phyloP scores from a whole-genome alignment of 2,797 vertebrate species.

The Chromis chromis region DNA sequence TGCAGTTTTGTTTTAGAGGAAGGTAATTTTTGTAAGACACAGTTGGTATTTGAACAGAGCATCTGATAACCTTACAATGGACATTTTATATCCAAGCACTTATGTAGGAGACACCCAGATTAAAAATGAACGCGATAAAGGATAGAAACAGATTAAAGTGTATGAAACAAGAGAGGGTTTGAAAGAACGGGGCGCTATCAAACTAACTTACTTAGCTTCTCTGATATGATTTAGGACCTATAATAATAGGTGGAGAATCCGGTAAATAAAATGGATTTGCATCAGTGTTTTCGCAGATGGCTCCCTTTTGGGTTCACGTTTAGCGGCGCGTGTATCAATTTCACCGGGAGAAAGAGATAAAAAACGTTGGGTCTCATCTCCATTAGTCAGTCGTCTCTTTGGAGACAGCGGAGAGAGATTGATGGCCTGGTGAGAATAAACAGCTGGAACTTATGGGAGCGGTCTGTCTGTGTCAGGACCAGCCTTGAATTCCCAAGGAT shows the following conservation, averaged over 20 bases:
- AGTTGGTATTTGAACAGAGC: too few species aligned
- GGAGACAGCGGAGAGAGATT: conserved; percentile 62
- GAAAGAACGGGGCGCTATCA: background rate
- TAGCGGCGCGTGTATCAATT: conserved; percentile 66
- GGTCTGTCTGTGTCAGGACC: conserved; percentile 68
- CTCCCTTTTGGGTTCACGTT: conserved; percentile 59
- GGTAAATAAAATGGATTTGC: conserved; percentile 45
- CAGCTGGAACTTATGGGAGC: conserved; percentile 76
- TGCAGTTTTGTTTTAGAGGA: too few species aligned
- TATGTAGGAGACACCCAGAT: too few species aligned
- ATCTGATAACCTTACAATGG: conserved; percentile 5
- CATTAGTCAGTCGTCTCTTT: conserved; percentile 71
- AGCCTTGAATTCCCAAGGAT: conserved; percentile 59
- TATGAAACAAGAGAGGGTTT: conserved; percentile 14
- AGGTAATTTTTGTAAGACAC: too few species aligned
- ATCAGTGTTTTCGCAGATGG: conserved; percentile 65
- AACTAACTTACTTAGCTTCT: conserved; percentile 19
- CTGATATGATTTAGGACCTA: conserved; percentile 55
- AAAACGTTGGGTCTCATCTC: conserved; percentile 67
- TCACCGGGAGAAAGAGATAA: conserved; percentile 55
- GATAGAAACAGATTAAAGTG: conserved; percentile 20
- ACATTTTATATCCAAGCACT: too few species aligned
- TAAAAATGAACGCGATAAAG: conserved; percentile 1
- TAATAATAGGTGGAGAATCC: conserved; percentile 47
- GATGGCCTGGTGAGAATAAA: conserved; percentile 70